A percentile compares a stretch with the other conserved stretches of the same genome.
These are phyloP conservation scores for Mirza zaza DNA, from an alignment of 2,113 vertebrate genomes.

Conservation along the genomic window DNA sequence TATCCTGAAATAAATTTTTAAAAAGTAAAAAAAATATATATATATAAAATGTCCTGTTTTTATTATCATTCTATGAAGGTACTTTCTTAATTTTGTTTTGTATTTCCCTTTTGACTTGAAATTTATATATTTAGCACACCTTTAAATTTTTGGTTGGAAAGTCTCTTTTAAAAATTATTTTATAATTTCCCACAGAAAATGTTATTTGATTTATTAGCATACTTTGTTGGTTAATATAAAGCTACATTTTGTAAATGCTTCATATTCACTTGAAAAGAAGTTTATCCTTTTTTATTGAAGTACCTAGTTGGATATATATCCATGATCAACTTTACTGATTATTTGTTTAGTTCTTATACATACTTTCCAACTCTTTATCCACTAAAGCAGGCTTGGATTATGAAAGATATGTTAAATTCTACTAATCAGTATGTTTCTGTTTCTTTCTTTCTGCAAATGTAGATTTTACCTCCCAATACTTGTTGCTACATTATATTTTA, in stretches of 20 bases:
- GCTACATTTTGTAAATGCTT: not conserved
- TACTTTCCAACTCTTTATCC: not conserved
- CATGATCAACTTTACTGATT: not conserved
- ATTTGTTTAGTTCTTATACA: not conserved
- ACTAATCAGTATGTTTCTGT: not conserved
- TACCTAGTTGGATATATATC: not conserved
- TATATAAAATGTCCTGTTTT: not conserved
- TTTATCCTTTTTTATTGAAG: not conserved
- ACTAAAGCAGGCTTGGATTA: not conserved
- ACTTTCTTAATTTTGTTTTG: not conserved
- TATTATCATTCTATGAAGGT: not conserved
- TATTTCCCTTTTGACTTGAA: not conserved
- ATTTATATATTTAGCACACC: not conserved
- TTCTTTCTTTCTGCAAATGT: not conserved
- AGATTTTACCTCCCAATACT: not conserved
- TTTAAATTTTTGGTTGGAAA: not conserved
- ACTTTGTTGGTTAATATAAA: not conserved
- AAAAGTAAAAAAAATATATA: too few relatives aligned
- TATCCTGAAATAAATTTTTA: too few relatives aligned
- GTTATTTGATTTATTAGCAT: not conserved
- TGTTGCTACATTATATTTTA: not conserved
- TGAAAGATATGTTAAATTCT: not conserved
- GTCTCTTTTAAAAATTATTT: not conserved
- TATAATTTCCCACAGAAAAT: not conserved
- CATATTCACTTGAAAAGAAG: not conserved